Base-by-base conservation (phyloP, 1,140 invertebrate genomes). In the Leptinotarsa defecta region DNA sequence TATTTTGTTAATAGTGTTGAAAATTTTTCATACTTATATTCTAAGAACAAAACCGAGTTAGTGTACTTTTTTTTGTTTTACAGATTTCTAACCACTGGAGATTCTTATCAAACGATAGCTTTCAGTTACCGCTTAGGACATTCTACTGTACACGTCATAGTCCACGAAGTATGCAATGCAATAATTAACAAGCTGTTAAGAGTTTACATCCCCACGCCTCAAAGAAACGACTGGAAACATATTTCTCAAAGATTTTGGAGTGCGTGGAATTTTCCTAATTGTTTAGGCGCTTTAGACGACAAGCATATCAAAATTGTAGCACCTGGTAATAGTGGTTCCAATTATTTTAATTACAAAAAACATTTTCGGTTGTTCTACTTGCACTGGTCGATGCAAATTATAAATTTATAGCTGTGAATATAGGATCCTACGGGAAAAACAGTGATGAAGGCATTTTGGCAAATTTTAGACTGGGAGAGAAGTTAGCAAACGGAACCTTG, bases 261-360 rank as follows among this genome's bases (percentile, higher is more conserved):
- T 70, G 27, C 27, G 68, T 52, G 68, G 43, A 70, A 70, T 57
- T 72, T 72, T 72, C 70, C 70, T 72, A 72, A 72, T 72, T 72
- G 49, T 43, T 63, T 72, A 72, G 70, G 49, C 64, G 70, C 70
- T 62, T 72, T 61, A 43, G 70, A 72, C 19, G 70, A 52, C 11
- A 72, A 72, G 15, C 27, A 63, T 15, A 22, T 72, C 34, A 3
- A n/a, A 62, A 72, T 72, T n/a, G 19, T n/a, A 72, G 48, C 70
- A n/a, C 52, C 70, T 15, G 22, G 4, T 20, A 61, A 72, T 72
- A 69, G 68, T 48, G 68, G 20, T 43, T 84, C 83, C 17, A 68
- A 79, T 24, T 88, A 84, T 78, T 88, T 83, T 77, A 89, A 89
- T 80, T 89, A 89, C 77, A 89, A 89, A 81, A 83, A 48, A 84